These are phyloP conservation scores for Chloropsis cyanopogon DNA, from an alignment of 2,113 vertebrate species.

Conservation along the genomic window DNA sequence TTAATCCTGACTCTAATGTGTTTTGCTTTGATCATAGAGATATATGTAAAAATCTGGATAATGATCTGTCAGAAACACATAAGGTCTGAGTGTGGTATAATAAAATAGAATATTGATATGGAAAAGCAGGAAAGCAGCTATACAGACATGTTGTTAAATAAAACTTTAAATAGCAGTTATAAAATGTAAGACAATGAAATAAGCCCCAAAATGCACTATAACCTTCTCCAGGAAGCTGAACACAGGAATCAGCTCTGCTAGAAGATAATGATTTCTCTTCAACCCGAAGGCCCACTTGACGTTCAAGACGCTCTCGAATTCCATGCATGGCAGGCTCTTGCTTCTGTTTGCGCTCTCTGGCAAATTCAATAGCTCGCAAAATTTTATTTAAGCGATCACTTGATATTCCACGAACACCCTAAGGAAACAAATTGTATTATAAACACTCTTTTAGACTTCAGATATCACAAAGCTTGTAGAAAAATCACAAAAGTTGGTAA, in stretches of 20 bases:
- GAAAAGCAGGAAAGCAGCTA: neutral
- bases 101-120: neutral
- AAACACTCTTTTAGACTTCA: neutral
- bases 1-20: neutral
- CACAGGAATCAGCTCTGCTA: neutral
- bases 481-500: neutral
- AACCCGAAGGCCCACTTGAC: conserved; percentile 59
- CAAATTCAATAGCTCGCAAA: conserved; percentile 48
- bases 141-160: neutral
- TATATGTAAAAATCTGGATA: neutral
- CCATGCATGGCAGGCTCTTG: conserved; percentile 64
- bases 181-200: neutral
- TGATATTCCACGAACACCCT: conserved; percentile 74
- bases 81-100: neutral
- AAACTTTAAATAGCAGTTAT: neutral
- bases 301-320: conserved; percentile 69
- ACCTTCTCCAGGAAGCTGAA: conserved; percentile 11
- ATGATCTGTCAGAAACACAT: neutral
- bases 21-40: neutral
- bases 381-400: conserved; percentile 65
- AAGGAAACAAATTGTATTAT: neutral
- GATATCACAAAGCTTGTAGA: neutral
- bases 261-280: conserved; percentile 58
- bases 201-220: neutral
- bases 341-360: conserved; percentile 61